These are phyloP conservation scores for Mycalesis mineus DNA, from an alignment of 2,888 invertebrate genomes.

Conservation along the genomic window DNA sequence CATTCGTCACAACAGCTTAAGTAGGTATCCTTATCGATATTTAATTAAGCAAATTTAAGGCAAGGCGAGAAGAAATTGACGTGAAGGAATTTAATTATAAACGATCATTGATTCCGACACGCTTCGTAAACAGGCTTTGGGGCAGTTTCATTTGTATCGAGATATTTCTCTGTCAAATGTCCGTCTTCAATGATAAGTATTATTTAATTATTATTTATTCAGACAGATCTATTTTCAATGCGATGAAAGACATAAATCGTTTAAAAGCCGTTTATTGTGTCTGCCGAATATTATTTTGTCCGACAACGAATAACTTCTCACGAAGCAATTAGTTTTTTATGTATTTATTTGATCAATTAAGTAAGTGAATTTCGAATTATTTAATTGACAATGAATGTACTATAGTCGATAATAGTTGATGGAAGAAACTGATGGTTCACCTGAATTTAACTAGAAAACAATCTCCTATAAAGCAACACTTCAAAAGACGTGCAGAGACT, in stretches of 20 bases:
- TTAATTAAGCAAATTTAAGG: conserved; percentile 37
- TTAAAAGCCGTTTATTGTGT: background rate
- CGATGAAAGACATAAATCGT: background rate
- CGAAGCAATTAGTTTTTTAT: no score
- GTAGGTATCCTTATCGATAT: conserved; percentile 29
- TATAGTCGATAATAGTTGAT: no score
- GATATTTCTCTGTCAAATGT: conserved; percentile 37
- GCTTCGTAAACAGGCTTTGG: conserved; percentile 44
- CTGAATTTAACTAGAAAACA: no score
- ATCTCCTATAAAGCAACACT: no score
- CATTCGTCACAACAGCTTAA: conserved; percentile 18
- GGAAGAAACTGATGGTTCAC: no score
- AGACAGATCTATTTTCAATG: background rate
- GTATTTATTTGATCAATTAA: no score
- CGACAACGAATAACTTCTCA: no score
- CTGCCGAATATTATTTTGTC: background rate
- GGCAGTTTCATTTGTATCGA: conserved; percentile 43
- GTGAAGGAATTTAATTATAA: conserved; percentile 51
- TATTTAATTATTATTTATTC: conserved; percentile 28
- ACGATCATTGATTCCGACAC: conserved; percentile 51
- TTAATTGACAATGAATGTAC: no score
- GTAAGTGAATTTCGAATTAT: no score
- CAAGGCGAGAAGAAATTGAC: conserved; percentile 34
- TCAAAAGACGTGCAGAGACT: no score
- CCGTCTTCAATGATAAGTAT: conserved; percentile 16